Evolutionary conservation across 2,113 vertebrate species (phyloP), one percentile per base, ranked within the genome.

Genomic region (Hippocampus guttulatus): DNA sequence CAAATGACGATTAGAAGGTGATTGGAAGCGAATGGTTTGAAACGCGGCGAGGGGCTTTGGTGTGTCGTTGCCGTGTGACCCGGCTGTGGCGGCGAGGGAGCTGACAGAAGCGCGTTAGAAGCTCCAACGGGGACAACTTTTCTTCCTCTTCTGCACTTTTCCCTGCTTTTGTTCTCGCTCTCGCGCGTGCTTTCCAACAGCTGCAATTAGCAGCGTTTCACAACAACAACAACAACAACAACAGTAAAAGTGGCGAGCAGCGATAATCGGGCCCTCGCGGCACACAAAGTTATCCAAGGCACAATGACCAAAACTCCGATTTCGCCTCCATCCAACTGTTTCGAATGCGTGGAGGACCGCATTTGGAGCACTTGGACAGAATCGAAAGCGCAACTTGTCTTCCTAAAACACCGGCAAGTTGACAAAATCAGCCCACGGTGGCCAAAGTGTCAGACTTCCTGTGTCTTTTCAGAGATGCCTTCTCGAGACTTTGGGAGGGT

Each of bases 1-100:
- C 85, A 84, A 86, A 85, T 87, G 85, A 89, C 90, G 87, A 91
- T 91, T 89, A 88, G 82, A 91, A 87, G 81, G 87, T 86, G 81
- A 88, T 85, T 87, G 79, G 77, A 85, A 85, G 71, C 43, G 7
- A 65, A 47, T 15, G 14, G 64, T 45, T 25, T 43, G 38, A n/a
- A 65, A 43, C 1, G 27, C 25, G 55, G 55, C 55, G 25, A 27
- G 23, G 55, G 2, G 55, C 23, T 55, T 55, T n/a, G 52, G 7
- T n/a, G 55, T 12, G 3, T 23, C n/a, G 6, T 25, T 14, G 57
- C 8, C 27, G 15, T 8, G 14, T 20, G 58, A 61, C 58, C 58
- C 8, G 58, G 58, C 58, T 61, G 58, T 8, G 58, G 58, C 27
- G 58, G 58, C 58, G 16, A 61, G 33, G 58, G 58, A 18, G 58